Conservation (phyloP, 2,113 vertebrate genomes). For the Anolis sagrei region DNA sequence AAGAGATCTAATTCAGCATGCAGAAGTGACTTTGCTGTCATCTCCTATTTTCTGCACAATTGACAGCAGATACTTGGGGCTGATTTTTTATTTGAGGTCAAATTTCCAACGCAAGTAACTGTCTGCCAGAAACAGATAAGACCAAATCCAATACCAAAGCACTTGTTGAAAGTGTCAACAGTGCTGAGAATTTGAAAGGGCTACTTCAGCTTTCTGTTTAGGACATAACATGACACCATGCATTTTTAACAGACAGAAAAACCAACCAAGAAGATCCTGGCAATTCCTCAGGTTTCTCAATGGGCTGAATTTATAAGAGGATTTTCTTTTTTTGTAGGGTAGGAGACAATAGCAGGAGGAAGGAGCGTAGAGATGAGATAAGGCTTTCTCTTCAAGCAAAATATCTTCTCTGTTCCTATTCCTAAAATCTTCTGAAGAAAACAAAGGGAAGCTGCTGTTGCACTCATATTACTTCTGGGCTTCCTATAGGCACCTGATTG, state of each 20-base stretch:
- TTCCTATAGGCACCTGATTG: too few species aligned
- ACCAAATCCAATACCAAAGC: conserved; percentile 73
- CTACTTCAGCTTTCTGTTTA: conserved; percentile 75
- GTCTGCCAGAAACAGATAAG: conserved; percentile 84
- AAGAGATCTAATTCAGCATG: conserved; percentile 84
- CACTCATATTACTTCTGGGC: too few species aligned
- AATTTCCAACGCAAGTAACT: conserved; percentile 79
- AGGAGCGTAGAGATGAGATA: conserved; percentile 32
- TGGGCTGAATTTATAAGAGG: conserved; percentile 55
- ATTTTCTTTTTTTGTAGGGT: conserved; percentile 45
- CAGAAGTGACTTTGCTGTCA: conserved; percentile 84
- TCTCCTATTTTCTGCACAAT: conserved; percentile 85
- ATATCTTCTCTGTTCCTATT: conserved; percentile 27
- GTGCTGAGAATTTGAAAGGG: conserved; percentile 75
- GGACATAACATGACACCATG: conserved; percentile 71
- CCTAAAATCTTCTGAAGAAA: conserved; percentile 49
- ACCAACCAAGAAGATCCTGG: conserved; percentile 56
- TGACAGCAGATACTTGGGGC: conserved; percentile 84
- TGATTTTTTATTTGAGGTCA: conserved; percentile 85
- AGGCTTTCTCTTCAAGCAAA: conserved; percentile 10
- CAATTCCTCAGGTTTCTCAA: conserved; percentile 66
- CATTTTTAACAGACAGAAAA: conserved; percentile 70
- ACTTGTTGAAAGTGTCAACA: conserved; percentile 78
- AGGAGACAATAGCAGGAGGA: background rate
- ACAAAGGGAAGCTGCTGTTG: background rate